Conservation (phyloP, 2,113 vertebrate genomes). For the Dipodomys spectabilis region DNA sequence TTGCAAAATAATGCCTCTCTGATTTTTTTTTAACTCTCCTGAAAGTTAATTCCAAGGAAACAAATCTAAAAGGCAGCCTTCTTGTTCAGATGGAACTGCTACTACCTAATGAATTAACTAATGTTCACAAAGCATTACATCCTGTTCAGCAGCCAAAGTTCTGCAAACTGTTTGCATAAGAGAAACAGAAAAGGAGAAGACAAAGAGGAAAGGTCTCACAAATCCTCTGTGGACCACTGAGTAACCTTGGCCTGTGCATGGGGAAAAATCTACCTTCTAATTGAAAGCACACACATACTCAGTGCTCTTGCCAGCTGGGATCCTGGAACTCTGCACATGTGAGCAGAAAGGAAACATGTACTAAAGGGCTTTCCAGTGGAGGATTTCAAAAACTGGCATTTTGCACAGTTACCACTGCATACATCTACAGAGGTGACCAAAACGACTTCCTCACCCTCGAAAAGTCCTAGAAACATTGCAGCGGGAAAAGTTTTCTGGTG, state of each 20-base stretch:
- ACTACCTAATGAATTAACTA: conserved; percentile 15
- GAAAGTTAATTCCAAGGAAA: conserved; percentile 63
- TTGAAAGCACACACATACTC: conserved; percentile 58
- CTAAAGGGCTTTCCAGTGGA: background rate
- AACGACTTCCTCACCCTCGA: accelerated
- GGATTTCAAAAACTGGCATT: background rate
- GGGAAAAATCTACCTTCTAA: conserved; percentile 58
- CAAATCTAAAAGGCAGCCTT: conserved; percentile 8
- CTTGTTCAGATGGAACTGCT: background rate
- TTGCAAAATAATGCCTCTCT: conserved; percentile 68
- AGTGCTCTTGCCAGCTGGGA: conserved; percentile 69
- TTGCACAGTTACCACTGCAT: background rate
- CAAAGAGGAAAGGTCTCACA: conserved; percentile 13
- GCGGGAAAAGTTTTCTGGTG: background rate
- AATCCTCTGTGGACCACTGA: background rate
- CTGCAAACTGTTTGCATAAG: conserved; percentile 25
- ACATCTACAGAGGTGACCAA: background rate
- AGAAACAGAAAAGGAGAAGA: conserved; percentile 52
- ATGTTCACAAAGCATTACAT: background rate
- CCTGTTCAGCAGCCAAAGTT: conserved; percentile 15
- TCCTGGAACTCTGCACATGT: conserved; percentile 56
- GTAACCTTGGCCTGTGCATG: background rate
- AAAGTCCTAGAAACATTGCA: background rate
- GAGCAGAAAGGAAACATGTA: conserved; percentile 43
- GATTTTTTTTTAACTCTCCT: conserved; percentile 61